Conservation (phyloP, 2,797 vertebrate species). For the Adrianichthys oophorus region DNA sequence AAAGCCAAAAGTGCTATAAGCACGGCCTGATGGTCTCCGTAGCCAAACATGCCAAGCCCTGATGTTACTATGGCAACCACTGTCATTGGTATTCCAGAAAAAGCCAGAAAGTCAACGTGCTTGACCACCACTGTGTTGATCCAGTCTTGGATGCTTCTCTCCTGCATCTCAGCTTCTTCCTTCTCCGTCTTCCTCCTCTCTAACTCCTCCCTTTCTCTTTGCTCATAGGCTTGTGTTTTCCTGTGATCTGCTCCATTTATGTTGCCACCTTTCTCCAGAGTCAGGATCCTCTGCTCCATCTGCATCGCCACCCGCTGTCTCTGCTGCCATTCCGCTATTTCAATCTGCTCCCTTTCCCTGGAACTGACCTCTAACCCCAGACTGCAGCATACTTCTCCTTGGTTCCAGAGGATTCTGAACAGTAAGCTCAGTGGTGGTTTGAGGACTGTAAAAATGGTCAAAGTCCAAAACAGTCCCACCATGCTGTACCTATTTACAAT, state of each 20-base stretch:
- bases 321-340: conserved; percentile 45
- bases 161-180: conserved; percentile 43
- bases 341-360: conserved; percentile 26
- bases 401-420: conserved; percentile 44
- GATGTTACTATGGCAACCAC: conserved; percentile 50
- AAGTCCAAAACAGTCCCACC: conserved; percentile 60
- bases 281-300: conserved; percentile 63
- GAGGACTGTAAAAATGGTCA: conserved; percentile 60
- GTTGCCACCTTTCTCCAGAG: conserved; percentile 34
- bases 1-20: conserved; percentile 46
- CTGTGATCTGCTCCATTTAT: not conserved
- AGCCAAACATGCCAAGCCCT: conserved; percentile 56
- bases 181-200: conserved; percentile 38
- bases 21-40: conserved; percentile 51
- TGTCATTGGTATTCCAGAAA: conserved; percentile 64
- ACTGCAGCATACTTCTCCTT: conserved; percentile 37
- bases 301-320: conserved; percentile 48
- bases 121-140: conserved; percentile 55
- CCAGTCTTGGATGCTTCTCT: conserved; percentile 59
- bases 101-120: conserved; percentile 63
- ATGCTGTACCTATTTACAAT: conserved; percentile 54
- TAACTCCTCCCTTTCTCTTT: conserved; percentile 30
- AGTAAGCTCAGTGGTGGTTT: conserved; percentile 55
- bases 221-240: conserved; percentile 25
- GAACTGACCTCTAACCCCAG: not conserved